Evolutionary conservation across 2,797 vertebrate genomes (phyloP), one percentile per base, ranked within the genome.

Genomic region (Brotula barbata): DNA sequence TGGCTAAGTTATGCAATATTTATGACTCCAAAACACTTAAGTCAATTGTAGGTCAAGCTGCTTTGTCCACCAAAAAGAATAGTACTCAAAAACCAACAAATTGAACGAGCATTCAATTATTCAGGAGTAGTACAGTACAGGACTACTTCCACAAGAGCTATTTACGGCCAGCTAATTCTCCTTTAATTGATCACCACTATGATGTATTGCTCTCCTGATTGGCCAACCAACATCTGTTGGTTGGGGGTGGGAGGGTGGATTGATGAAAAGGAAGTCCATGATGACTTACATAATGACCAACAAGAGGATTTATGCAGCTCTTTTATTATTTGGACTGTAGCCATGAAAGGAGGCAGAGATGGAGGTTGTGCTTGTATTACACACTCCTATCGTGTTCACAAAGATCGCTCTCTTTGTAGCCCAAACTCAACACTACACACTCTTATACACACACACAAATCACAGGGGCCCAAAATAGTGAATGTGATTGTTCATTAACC

Each of bases 401-500:
- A 61, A 37, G 52, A 31, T 51, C 12, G 17, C 31, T 43, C 28
- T 31, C 62, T 67, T 65, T 66, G 68, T 60, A 73, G 72, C 65
- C 64, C 28, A 13, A 46, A 28, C 37, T 7, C 6, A 7, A 22
- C 39, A 20, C 36, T 16, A 0, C 39, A 36, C 33, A 14, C 52
- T 54, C 67, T 6, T 14, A 28, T 34, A 11, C 40, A 43, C 54
- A 36, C 58, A 49, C 57, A 68, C 34, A 76, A 67, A 22, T 63
- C 68, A 74, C 73, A 73, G 51, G 67, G 66, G 53, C 68, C 76
- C 80, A 58, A 60, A 79, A 74, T 76, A 81, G 4, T 28, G 25
- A 8, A 28, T 28, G 25, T 28, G 25, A 28, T 82, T 84, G 81
- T 87, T 90, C 87, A 88, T 88, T 88, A 89, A 84, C 77, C 84